Conservation (phyloP, 2,888 invertebrate species). For the Acutogordius australiensis region DNA sequence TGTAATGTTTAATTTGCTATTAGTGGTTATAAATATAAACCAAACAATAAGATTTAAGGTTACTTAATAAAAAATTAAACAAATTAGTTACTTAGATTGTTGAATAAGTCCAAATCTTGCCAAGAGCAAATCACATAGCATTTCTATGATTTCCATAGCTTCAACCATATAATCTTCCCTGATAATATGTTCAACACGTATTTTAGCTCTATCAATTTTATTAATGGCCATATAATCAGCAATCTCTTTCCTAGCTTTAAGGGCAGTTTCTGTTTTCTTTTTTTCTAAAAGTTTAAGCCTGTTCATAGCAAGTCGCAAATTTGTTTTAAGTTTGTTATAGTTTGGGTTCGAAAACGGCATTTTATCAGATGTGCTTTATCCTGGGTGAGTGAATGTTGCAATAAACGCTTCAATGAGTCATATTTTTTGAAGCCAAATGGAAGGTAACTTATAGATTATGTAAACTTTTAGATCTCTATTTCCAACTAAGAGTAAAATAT, state of each 20-base stretch:
- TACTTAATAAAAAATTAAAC: too few relatives aligned
- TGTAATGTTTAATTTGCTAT: too few relatives aligned
- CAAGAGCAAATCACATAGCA: slow-evolving; percentile 84
- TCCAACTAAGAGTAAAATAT: too few relatives aligned
- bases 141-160: slow-evolving; percentile 92
- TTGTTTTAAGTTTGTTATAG: slow-evolving; percentile 71
- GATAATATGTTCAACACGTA: slow-evolving; percentile 89
- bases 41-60: too few relatives aligned
- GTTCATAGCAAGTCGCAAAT: slow-evolving; percentile 63
- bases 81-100: slow-evolving; percentile 52
- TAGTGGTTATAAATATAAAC: too few relatives aligned
- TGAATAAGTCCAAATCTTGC: slow-evolving; percentile 83
- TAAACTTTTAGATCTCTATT: too few relatives aligned
- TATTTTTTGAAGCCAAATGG: too few relatives aligned
- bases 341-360: slow-evolving; percentile 32
- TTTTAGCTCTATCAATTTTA: slow-evolving; percentile 43
- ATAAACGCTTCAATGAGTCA: too few relatives aligned
- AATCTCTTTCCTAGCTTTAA: slow-evolving; percentile 81
- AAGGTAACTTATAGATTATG: too few relatives aligned
- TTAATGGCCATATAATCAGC: slow-evolving; percentile 67
- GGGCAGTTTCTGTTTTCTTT: slow-evolving; percentile 80
- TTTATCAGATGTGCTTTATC: not conserved
- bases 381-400: too few relatives aligned
- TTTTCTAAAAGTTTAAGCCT: slow-evolving; percentile 74
- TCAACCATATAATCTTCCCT: slow-evolving; percentile 95